Percentiles rank a stretch among this genome's conserved stretches.
phyloP scores from a whole-genome alignment of 2,888 invertebrate genomes.

The Belgica antarctica region DNA sequence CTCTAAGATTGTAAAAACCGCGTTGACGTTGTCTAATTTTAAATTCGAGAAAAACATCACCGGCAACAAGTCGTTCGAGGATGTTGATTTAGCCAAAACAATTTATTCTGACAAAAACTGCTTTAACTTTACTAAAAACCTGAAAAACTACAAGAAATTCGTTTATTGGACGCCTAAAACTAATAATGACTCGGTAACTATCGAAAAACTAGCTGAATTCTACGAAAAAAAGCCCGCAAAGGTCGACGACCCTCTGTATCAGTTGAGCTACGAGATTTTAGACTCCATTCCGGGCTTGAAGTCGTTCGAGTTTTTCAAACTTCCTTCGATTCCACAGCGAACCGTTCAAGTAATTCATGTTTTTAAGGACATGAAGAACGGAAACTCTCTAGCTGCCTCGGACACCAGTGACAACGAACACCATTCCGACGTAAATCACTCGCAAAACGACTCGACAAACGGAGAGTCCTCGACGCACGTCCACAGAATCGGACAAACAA shows the following conservation, averaged over 20 bases:
- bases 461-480: constrained; percentile 19
- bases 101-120: constrained; percentile 35
- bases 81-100: constrained; percentile 20
- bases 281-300: constrained; percentile 31
- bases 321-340: constrained; percentile 5
- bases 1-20: background rate
- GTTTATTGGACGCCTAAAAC: background rate
- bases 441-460: background rate
- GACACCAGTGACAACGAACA: constrained; percentile 22
- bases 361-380: constrained; percentile 23
- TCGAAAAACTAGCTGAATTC: background rate
- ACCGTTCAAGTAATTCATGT: constrained; percentile 38
- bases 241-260: constrained; percentile 34
- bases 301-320: constrained; percentile 36
- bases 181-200: background rate
- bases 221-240: background rate
- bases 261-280: background rate
- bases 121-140: constrained; percentile 38
- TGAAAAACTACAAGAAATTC: constrained; percentile 36
- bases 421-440: background rate
- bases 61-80: background rate
- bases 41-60: background rate
- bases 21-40: too few relatives aligned
- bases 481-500: constrained; percentile 36
- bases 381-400: background rate